A percentile compares a stretch with the other conserved stretches of the same genome.
phyloP scores from a whole-genome alignment of 2,797 vertebrate genomes.

The Macropus fuliginosus region DNA sequence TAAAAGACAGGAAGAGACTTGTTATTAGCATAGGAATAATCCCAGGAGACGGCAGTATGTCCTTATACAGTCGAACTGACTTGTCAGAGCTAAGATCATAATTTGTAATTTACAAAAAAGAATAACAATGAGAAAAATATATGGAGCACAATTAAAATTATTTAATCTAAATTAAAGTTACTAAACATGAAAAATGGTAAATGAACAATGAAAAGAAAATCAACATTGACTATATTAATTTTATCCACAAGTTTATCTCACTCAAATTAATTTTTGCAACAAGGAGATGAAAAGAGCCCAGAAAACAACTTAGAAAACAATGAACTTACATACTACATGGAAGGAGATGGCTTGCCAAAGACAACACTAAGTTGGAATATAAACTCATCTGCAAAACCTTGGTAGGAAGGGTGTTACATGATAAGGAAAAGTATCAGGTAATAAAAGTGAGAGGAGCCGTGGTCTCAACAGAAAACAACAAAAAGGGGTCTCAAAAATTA shows the following conservation, averaged over 20 bases:
- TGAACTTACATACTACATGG: neutral
- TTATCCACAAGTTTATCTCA: neutral
- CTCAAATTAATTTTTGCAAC: neutral
- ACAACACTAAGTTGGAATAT: neutral
- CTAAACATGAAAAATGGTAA: neutral
- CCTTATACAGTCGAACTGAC: neutral
- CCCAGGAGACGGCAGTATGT: neutral
- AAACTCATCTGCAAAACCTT: neutral
- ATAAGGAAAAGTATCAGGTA: neutral
- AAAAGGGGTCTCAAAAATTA: neutral
- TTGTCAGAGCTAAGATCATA: neutral
- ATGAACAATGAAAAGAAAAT: neutral
- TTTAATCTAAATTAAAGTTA: neutral
- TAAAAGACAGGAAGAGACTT: neutral
- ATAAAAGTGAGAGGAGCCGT: neutral
- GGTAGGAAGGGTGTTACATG: neutral
- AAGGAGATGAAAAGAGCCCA: neutral
- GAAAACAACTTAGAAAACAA: neutral
- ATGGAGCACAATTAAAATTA: neutral
- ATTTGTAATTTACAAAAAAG: neutral
- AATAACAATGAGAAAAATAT: neutral
- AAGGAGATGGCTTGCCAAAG: neutral
- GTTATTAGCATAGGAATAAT: neutral
- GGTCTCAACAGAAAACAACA: neutral
- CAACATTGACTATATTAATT: neutral